phyloP scores from a whole-genome alignment of 2,888 invertebrate genomes.

The Polyploca ridens region DNA sequence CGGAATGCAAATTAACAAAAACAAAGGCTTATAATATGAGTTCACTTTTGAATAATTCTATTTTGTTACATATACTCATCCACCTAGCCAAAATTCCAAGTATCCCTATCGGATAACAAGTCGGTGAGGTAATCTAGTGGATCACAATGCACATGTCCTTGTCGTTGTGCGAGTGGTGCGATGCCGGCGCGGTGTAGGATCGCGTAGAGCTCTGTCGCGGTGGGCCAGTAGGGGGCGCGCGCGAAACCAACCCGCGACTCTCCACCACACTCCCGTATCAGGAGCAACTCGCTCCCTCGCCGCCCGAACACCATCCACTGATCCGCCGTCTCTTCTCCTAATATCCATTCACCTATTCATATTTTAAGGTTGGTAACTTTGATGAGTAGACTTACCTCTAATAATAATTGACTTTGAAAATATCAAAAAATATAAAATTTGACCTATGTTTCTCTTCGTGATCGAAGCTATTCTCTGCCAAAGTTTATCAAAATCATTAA shows the following conservation, averaged over 20 bases:
- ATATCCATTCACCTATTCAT: constrained; percentile 32
- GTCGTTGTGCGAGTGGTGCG: constrained; percentile 32
- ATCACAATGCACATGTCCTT: constrained; percentile 19
- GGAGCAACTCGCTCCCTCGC: constrained; percentile 45
- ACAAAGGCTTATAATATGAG: neutral
- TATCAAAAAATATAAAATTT: no score
- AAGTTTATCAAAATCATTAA: no score
- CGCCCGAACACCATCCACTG: constrained; percentile 49
- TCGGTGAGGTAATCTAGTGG: neutral
- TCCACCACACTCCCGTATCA: constrained; percentile 47
- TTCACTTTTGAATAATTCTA: neutral
- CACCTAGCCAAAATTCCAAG: neutral
- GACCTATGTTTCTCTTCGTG: no score
- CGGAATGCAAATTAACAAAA: no score
- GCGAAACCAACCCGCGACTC: constrained; percentile 47
- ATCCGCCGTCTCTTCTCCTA: constrained; percentile 43
- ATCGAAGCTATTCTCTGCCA: no score
- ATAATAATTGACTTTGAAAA: no score
- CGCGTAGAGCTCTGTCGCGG: constrained; percentile 41
- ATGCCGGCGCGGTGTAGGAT: constrained; percentile 49
- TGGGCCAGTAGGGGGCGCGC: constrained; percentile 53
- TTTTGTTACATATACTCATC: neutral
- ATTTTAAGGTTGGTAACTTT: neutral
- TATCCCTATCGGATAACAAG: neutral
- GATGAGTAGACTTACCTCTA: no score